Conservation (phyloP, 2,797 vertebrate genomes). For the Rachycentron canadum region DNA sequence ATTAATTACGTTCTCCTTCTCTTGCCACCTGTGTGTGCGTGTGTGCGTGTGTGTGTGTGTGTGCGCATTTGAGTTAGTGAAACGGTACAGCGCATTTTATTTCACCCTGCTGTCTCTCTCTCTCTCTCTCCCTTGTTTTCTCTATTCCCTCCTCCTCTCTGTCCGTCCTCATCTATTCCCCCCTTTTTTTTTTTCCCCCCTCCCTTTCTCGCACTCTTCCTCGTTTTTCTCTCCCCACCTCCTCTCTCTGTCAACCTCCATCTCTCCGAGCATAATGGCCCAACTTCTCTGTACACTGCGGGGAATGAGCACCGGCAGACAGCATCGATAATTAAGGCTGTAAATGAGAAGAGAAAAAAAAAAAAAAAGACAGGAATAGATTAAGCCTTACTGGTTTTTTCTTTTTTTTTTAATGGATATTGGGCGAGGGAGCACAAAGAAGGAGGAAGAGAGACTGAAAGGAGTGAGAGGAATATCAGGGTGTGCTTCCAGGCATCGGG, state of each 20-base stretch:
- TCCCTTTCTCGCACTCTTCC: background rate
- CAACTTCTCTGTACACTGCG: constrained; percentile 29
- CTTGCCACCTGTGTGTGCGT: constrained; percentile 45
- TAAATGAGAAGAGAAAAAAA: constrained; percentile 24
- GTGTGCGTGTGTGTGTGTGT: constrained; percentile 36
- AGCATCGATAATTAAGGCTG: constrained; percentile 49
- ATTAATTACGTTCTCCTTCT: constrained; percentile 66
- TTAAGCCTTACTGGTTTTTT: background rate
- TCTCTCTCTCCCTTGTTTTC: background rate
- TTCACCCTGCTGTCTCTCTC: background rate
- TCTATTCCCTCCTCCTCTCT: background rate
- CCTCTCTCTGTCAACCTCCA: constrained; percentile 15
- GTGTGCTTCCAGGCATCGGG: no score
- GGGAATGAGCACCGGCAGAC: constrained; percentile 34
- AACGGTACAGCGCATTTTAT: background rate
- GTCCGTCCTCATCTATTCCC: background rate
- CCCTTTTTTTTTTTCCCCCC: background rate
- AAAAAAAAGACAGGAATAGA: constrained; percentile 8
- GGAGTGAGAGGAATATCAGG: background rate
- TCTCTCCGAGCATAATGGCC: constrained; percentile 42
- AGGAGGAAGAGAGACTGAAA: background rate
- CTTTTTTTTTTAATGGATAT: constrained; percentile 1
- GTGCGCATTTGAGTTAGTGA: background rate
- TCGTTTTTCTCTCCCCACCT: constrained; percentile 1
- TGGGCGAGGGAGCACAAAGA: background rate